These are phyloP conservation scores for Pterostichus madidus DNA, from an alignment of 2,888 invertebrate species.

Conservation along the genomic window DNA sequence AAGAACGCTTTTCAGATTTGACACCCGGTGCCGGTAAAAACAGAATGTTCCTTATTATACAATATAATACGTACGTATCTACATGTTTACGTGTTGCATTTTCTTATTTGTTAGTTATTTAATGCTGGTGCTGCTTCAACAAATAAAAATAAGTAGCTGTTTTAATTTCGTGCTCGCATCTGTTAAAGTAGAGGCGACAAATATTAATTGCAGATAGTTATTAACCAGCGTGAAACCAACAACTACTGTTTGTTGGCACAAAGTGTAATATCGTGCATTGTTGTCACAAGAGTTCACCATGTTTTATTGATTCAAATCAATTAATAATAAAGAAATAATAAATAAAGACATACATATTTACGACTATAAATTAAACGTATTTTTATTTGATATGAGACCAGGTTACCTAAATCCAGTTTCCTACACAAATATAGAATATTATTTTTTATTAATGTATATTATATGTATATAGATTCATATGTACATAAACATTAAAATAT, in stretches of 20 bases:
- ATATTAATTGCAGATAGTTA: slow-evolving; percentile 14
- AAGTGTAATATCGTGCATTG: slow-evolving; percentile 63
- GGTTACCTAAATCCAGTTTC: slow-evolving; percentile 11
- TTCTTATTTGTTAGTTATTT: slow-evolving; percentile 48
- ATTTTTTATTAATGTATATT: slow-evolving; percentile 30
- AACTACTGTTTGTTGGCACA: slow-evolving; percentile 61
- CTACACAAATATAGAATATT: slow-evolving; percentile 10
- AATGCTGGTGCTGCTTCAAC: slow-evolving; percentile 20
- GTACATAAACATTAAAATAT: slow-evolving; percentile 40
- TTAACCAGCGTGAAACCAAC: slow-evolving; percentile 26
- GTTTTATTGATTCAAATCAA: slow-evolving; percentile 59
- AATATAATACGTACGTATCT: slow-evolving; percentile 46
- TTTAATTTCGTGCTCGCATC: slow-evolving; percentile 31
- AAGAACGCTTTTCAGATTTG: slow-evolving; percentile 35
- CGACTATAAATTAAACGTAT: slow-evolving; percentile 56
- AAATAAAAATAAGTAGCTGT: slow-evolving; percentile 14
- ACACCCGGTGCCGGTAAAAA: slow-evolving; percentile 39
- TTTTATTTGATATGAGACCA: slow-evolving; percentile 52
- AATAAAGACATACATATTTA: slow-evolving; percentile 59
- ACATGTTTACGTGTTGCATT: slow-evolving; percentile 55
- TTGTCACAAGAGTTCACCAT: slow-evolving; percentile 62
- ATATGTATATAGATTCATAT: slow-evolving; percentile 31
- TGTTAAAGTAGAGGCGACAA: slow-evolving; percentile 12
- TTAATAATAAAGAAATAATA: slow-evolving; percentile 34
- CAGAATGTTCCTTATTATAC: slow-evolving; percentile 53